These are phyloP conservation scores for Crenichthys baileyi DNA, from an alignment of 2,797 vertebrate genomes.

Conservation along the genomic window DNA sequence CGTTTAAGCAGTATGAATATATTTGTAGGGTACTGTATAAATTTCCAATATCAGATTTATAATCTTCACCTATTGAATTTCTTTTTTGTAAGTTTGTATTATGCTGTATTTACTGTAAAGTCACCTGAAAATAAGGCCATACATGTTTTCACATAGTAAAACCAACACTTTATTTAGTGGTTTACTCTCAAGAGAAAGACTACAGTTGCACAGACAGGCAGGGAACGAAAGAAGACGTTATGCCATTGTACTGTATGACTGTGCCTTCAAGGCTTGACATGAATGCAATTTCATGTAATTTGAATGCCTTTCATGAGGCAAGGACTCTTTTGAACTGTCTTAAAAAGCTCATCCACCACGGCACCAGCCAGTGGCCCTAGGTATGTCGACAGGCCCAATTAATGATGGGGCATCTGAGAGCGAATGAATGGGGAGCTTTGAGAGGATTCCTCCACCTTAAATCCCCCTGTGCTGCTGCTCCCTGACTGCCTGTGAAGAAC, in stretches of 20 bases:
- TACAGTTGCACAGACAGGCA: constrained; percentile 63
- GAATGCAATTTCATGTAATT: constrained; percentile 82
- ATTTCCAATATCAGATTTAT: constrained; percentile 16
- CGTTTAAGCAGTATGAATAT: neutral
- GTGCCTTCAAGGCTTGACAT: constrained; percentile 79
- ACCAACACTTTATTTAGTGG: constrained; percentile 50
- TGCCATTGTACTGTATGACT: constrained; percentile 75
- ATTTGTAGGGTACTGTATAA: neutral
- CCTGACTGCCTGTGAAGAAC: constrained; percentile 85
- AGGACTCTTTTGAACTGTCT: constrained; percentile 82
- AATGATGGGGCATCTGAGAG: constrained; percentile 79
- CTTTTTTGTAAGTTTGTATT: no score
- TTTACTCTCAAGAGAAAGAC: constrained; percentile 66
- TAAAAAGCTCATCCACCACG: constrained; percentile 79
- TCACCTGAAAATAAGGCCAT: constrained; percentile 42
- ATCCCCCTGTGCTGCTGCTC: constrained; percentile 79
- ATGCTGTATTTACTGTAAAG: constrained; percentile 5
- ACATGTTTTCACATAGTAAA: constrained; percentile 50
- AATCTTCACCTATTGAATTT: constrained; percentile 28
- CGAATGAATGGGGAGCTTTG: constrained; percentile 81
- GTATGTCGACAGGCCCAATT: constrained; percentile 82
- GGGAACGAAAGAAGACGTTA: constrained; percentile 73
- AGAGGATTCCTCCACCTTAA: constrained; percentile 82
- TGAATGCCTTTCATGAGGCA: constrained; percentile 83
- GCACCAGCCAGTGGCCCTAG: constrained; percentile 77